These are phyloP conservation scores for Neoarius graeffei DNA, from an alignment of 2,113 vertebrate genomes.

Conservation along the genomic window DNA sequence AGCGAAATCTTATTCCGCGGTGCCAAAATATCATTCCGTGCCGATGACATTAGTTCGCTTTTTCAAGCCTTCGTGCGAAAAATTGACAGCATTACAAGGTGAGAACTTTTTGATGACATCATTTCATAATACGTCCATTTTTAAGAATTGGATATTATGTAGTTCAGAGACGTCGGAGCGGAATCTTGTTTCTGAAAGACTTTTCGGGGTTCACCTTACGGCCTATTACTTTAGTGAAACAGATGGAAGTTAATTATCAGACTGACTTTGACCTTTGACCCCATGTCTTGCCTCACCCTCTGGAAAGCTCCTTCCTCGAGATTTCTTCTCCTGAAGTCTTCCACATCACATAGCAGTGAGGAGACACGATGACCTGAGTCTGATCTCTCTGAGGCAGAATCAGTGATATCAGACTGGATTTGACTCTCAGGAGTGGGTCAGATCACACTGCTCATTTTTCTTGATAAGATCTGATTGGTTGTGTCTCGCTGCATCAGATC, in stretches of 20 bases:
- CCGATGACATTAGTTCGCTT: too few relatives aligned
- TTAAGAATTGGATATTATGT: too few relatives aligned
- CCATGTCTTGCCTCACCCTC: not conserved
- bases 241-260: not conserved
- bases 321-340: not conserved
- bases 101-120: too few relatives aligned
- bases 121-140: too few relatives aligned
- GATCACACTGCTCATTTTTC: not conserved
- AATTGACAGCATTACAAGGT: too few relatives aligned
- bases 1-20: too few relatives aligned
- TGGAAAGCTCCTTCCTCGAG: not conserved
- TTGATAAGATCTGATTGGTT: not conserved
- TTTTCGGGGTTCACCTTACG: too few relatives aligned
- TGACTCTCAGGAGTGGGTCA: not conserved
- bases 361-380: not conserved
- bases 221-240: too few relatives aligned
- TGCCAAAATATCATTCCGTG: too few relatives aligned
- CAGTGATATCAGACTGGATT: not conserved
- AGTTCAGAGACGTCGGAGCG: too few relatives aligned
- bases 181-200: too few relatives aligned
- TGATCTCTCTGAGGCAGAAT: not conserved
- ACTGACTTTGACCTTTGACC: not conserved
- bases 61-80: too few relatives aligned
- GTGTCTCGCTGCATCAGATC: not conserved
- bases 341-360: not conserved